A percentile compares a stretch with the other conserved stretches of the same genome.
phyloP scores from a whole-genome alignment of 2,113 vertebrate genomes.

The Sylvilagus bachmani region DNA sequence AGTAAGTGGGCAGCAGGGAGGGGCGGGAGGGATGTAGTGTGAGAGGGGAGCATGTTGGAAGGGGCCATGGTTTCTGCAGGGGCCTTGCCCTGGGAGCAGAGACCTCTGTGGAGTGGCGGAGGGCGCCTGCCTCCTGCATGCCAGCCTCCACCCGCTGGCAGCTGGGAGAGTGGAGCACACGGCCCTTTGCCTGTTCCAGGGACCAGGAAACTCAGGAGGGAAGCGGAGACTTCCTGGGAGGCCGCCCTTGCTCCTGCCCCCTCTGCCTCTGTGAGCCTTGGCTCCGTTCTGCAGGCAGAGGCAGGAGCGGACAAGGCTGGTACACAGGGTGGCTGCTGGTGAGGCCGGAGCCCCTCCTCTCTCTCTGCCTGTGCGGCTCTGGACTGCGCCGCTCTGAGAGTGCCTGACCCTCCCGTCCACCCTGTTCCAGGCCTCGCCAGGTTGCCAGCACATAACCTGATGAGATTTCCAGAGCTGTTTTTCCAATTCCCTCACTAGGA shows the following conservation, averaged over 20 bases:
- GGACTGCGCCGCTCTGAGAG: not conserved
- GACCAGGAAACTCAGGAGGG: not conserved
- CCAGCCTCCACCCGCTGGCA: not conserved
- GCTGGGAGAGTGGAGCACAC: not conserved
- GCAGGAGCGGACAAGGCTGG: not conserved
- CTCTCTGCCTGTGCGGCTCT: not conserved
- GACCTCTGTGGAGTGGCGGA: not conserved
- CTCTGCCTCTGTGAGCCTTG: not conserved
- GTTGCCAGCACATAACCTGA: constrained; percentile 21
- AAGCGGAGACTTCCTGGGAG: constrained; percentile 24
- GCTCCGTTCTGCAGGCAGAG: not conserved
- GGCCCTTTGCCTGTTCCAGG: not conserved
- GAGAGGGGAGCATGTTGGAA: not conserved
- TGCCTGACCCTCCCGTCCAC: not conserved
- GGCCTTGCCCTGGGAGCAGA: not conserved
- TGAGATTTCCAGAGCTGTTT: constrained; percentile 32
- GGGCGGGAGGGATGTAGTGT: not conserved
- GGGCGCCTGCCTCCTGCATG: not conserved
- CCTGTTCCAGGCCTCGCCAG: not conserved
- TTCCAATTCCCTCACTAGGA: not conserved
- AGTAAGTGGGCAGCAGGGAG: not conserved
- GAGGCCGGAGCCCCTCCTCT: not conserved
- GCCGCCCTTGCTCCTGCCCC: not conserved
- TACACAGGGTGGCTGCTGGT: not conserved
- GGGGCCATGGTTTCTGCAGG: not conserved